Percentiles rank a stretch among this genome's conserved stretches.
These are phyloP conservation scores for Polyergus mexicanus DNA, from an alignment of 1,140 invertebrate genomes.

Conservation along the genomic window DNA sequence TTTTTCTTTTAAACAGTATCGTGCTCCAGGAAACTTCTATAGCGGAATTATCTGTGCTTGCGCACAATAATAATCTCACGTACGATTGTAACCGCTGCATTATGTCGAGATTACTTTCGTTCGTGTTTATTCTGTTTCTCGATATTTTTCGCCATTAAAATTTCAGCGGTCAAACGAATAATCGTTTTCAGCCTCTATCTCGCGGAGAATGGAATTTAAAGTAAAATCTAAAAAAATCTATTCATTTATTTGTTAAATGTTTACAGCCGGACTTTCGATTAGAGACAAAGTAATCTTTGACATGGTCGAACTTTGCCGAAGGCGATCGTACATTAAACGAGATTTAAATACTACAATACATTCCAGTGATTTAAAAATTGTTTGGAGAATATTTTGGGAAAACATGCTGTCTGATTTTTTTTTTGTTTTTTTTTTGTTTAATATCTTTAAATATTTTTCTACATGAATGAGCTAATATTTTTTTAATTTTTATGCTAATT, in stretches of 20 bases:
- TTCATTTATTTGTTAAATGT: background rate
- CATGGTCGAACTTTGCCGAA: constrained; percentile 19
- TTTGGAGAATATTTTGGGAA: background rate
- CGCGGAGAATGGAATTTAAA: background rate
- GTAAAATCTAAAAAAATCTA: no score
- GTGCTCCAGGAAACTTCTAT: constrained; percentile 79
- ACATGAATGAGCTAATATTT: background rate
- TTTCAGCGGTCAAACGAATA: background rate
- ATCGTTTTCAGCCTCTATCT: background rate
- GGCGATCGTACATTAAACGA: constrained; percentile 16
- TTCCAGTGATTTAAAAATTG: background rate
- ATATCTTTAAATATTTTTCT: background rate
- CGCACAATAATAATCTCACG: constrained; percentile 68
- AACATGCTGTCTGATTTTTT: no score
- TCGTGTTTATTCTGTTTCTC: no score
- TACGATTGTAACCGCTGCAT: constrained; percentile 15
- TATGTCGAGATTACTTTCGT: constrained; percentile 65
- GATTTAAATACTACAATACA: background rate
- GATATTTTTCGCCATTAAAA: background rate
- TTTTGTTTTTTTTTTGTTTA: no score
- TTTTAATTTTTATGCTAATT: background rate
- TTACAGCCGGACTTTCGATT: background rate
- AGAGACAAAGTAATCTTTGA: constrained; percentile 32
- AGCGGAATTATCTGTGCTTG: constrained; percentile 70
- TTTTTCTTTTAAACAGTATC: constrained; percentile 69